Evolutionary conservation across 2,797 vertebrate genomes (phyloP).

Genomic region (Iguana delicatissima): DNA sequence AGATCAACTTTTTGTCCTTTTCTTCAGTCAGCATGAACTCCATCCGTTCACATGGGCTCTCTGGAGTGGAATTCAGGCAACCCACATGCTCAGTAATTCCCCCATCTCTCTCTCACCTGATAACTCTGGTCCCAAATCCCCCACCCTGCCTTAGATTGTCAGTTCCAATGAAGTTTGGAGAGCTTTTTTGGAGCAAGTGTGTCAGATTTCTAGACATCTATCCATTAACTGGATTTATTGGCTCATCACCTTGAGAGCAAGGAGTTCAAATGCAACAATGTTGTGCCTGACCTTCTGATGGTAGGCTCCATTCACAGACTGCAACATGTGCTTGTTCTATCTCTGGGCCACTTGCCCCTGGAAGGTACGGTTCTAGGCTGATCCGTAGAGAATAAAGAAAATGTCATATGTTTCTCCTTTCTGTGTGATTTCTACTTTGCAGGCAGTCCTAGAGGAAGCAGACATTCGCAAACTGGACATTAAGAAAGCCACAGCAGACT

Average conservation of each 20-base stretch:
- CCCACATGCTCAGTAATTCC: neutral
- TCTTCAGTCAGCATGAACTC: neutral
- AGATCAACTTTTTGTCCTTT: neutral
- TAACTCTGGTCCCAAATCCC: neutral
- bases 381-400: neutral
- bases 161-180: neutral
- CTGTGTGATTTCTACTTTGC: conserved; percentile 11
- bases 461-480: conserved; percentile 78
- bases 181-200: neutral
- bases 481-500: conserved; percentile 76
- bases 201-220: neutral
- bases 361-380: neutral
- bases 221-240: too few species aligned
- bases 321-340: neutral
- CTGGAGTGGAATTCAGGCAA: neutral
- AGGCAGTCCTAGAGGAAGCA: conserved; percentile 82
- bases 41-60: too few species aligned
- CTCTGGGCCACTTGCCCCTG: neutral
- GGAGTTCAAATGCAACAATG: neutral
- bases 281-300: neutral
- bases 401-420: neutral
- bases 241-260: neutral
- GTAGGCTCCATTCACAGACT: neutral
- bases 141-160: neutral
- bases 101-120: neutral